Base-by-base conservation (phyloP, 2,797 vertebrate genomes). In the Notolabrus celidotus region DNA sequence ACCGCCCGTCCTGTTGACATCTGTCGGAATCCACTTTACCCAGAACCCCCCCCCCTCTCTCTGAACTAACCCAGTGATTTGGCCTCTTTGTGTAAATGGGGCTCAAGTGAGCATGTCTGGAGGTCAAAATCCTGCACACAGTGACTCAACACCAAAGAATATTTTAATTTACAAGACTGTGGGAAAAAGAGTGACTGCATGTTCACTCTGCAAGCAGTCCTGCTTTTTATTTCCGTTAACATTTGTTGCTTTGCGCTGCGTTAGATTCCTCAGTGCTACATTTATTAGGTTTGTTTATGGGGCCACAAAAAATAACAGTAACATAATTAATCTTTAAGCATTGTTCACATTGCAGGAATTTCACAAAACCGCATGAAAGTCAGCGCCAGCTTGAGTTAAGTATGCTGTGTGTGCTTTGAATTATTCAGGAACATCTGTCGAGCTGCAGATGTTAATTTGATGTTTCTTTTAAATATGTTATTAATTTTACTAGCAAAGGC, bases 401-500 rank as follows among this genome's bases (percentile, higher is more conserved):
- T 39, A n/a, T 57, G 25, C 45, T 3, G 7, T 1, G 16, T 20
- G 16, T 1, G 19, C 22, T 59, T 69, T 72, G 22, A 67, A 57
- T 77, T 62, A 76, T 76, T 66, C 47, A 74, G 29, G 14, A 45
- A 67, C 61, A 71, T 71, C 63, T 85, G 71, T 50, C 54, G 29
- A 0, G n/a, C 10, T 64, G 46, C 75, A 79, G 68, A 71, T 74
- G 65, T 47, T 52, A 23, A 59, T 67, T 27, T n/a, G 0, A 34
- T 38, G 47, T 39, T 63, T 57, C 17, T 72, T 63, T 69, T 36
- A 57, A 60, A 74, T 34, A 16, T 64, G 54, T 22, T 59, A 19
- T 29, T 51, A 6, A 55, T 63, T 52, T n/a, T 38, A 39, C 55
- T 31, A 45, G 29, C 12, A 8, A 5, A n/a, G 2, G 7, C 23